Evolutionary conservation across 2,113 vertebrate genomes (phyloP).

Genomic region (Strigops habroptila): DNA sequence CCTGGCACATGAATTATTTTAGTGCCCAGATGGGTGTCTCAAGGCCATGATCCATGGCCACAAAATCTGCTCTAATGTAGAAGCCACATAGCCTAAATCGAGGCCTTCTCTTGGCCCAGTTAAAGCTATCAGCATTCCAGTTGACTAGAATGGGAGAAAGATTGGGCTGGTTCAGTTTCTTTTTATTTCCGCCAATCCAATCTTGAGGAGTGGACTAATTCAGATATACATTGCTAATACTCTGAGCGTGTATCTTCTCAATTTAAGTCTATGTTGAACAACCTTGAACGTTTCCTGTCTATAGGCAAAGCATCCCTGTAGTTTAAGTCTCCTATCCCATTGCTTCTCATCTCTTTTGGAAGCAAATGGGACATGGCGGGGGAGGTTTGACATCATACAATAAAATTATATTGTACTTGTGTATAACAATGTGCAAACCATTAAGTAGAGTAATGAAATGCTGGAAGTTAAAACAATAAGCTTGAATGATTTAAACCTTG

Average conservation of each 20-base stretch:
- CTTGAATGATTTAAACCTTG: constrained; percentile 46
- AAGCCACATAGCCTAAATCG: background rate
- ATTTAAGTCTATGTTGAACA: background rate
- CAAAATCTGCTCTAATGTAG: background rate
- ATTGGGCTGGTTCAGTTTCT: background rate
- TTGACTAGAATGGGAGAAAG: background rate
- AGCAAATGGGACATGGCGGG: background rate
- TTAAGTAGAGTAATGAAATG: constrained; percentile 48
- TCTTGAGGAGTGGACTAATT: background rate
- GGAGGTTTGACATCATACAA: background rate
- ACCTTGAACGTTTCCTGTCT: background rate
- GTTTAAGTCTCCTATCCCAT: background rate
- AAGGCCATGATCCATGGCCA: background rate
- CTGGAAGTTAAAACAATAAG: constrained; percentile 52
- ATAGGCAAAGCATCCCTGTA: background rate
- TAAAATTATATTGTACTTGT: constrained; percentile 22
- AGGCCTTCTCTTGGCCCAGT: background rate
- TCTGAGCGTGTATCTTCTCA: background rate
- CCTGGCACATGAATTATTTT: background rate
- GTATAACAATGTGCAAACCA: constrained; percentile 52
- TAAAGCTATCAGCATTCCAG: background rate
- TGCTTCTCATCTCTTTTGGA: background rate
- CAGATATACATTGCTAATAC: background rate
- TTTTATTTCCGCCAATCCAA: background rate
- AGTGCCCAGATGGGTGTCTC: background rate